Conservation (phyloP, 2,888 invertebrate species). For the Eledona agricola region DNA sequence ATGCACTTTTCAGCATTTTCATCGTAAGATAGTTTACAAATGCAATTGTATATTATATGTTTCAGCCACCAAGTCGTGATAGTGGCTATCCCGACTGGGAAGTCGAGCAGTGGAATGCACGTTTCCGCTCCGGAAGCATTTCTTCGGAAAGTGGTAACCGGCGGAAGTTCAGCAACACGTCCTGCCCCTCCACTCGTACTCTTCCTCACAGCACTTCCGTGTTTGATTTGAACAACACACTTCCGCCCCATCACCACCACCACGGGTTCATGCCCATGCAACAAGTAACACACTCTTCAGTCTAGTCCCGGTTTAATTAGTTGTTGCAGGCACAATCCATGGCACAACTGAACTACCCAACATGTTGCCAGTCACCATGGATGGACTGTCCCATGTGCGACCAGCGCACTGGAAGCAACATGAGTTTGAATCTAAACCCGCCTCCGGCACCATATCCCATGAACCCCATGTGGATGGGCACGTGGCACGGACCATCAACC, state of each 20-base stretch:
- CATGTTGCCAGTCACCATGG: conserved; percentile 63
- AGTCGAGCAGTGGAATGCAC: conserved; percentile 54
- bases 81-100: conserved; percentile 64
- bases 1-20: too few species aligned
- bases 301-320: not conserved
- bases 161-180: conserved; percentile 57
- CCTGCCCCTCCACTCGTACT: conserved; percentile 52
- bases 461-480: conserved; percentile 63
- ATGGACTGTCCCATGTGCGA: conserved; percentile 57
- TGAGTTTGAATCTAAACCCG: conserved; percentile 65
- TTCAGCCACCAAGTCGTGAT: conserved; percentile 60
- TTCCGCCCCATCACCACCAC: conserved; percentile 49
- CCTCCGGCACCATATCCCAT: conserved; percentile 55
- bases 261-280: conserved; percentile 64
- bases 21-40: too few species aligned
- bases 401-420: conserved; percentile 64
- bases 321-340: conserved; percentile 73
- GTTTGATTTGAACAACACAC: conserved; percentile 64
- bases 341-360: conserved; percentile 72
- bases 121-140: conserved; percentile 59
- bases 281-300: conserved; percentile 69
- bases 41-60: conserved; percentile 13
- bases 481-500: conserved; percentile 60
- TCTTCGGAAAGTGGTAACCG: conserved; percentile 54
- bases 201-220: conserved; percentile 64